Evolutionary conservation across 2,888 invertebrate genomes (phyloP), one percentile per base, ranked within the genome.

Genomic region (Sinohyriopsis cumingii): DNA sequence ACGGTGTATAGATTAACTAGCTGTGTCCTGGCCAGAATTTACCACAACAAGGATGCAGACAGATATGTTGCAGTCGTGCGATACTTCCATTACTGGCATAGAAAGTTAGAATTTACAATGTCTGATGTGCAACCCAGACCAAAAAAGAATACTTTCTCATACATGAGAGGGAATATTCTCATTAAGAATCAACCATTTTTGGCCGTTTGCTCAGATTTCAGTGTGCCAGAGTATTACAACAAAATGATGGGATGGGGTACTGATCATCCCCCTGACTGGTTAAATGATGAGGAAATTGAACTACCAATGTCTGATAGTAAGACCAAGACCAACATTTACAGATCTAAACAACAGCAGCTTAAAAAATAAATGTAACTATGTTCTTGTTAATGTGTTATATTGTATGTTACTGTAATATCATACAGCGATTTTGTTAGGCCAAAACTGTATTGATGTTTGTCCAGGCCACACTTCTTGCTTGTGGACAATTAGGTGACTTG

Each of bases 151-250:
- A 19, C 64, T 9, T 55, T 28, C 6, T 65, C 60, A 12, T 18
- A n/a, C 9, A 62, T 69, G 54, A 45, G 55, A 20, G 73, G 73
- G 33, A 73, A 73, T 64, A 5, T 73, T 22, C 61, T 53, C 19
- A 73, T 73, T 56, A 61, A 60, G 19, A 60, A 63, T 19, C 55
- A 65, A 18, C 56, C 67, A 6, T 73, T 56, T n/a, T 60, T 69
- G 55, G 62, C 77, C 9, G 68, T 76, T 0, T 71, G 78, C 15
- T 63, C 69, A 24, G 82, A 83, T 67, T 83, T 83, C 75, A 77
- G 76, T 53, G 77, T 74, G 64, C 81, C 73, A 4, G 54, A 33
- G 28, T 69, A 67, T 22, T 73, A 65, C 62, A 73, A 73, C 55
- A 18, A 55, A 19, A 33, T 73, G 15, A 64, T 69, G 69, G 73